Base-by-base conservation (phyloP, 2,797 vertebrate genomes). In the Echeneis naucrates region DNA sequence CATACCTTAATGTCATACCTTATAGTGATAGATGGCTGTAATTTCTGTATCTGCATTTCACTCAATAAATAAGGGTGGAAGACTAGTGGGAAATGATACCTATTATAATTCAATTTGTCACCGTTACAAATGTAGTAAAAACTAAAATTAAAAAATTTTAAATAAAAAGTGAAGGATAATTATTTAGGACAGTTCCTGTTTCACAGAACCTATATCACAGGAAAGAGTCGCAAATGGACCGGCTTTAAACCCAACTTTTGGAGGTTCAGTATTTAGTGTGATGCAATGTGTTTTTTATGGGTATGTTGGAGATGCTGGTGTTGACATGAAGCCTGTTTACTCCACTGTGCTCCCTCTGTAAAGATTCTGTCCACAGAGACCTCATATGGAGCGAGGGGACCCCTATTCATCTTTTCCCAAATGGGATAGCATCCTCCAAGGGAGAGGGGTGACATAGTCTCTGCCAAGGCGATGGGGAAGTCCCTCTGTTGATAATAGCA, bases 401-500 rank as follows among this genome's bases (percentile, higher is more conserved):
- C 92, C 91, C 89, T 92, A 92, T 93, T 94, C 92, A 94, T 90
- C 88, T 88, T 81, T 81, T 89, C 90, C 90, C 91, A 90, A 94
- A 94, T 92, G 87, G 90, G 88, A 91, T 88, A 90, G 89, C 90
- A 90, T 92, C 91, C 89, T 93, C 90, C 91, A 91, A 79, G 91
- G 93, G 92, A 90, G 92, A 89, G 85, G 89, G 91, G 87, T 88
- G 91, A 92, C 91, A 88, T 76, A 68, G 89, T 77, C 59, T 71
- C 85, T 92, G 93, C 92, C 92, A 92, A 94, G 88, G 88, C 87
- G 55, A 91, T 83, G 87, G 87, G 89, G 88, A 95, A 95, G 94
- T 94, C 95, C 94, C 88, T 93, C 93, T 91, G 92, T 88, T 92
- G 91, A 94, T 94, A 95, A 96, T 95, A 93, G 95, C 94, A 93